Evolutionary conservation across 30 jellyfish, hydroid and myxozoan species (phyloP), one percentile per base, ranked within the genome.

Genomic region (Aurelia sp.): DNA sequence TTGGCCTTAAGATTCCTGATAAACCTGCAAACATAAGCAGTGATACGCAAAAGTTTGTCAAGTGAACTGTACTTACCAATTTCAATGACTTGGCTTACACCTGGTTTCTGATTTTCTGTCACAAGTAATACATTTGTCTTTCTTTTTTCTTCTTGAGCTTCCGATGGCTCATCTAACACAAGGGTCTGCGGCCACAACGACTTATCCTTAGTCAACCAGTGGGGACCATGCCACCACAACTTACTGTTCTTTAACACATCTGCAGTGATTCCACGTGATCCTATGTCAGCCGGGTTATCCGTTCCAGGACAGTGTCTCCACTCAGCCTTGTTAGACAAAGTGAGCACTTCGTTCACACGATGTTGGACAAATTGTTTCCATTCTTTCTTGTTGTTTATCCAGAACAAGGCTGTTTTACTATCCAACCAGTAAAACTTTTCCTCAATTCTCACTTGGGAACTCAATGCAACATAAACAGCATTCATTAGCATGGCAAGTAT

Each of bases 211-310:
- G 19, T 40, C 3, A 58, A 47, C 83, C 82, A 77, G 15, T 77
- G 52, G 20, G 83, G 88, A 16, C 63, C 88, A 5, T 77, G 84
- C 88, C 88, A 53, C 88, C 88, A 77, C 23, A 77, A 37, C 40
- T 61, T 44, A 30, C 48, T 13, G 48, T 64, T 23, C 41, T 64
- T 33, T 33, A 55, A 40, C 15, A 11, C 50, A 11, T 20, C 30
- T 3, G 79, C 88, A 4, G 59, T 57, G 20, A 44, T 68, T 57
- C 79, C 88, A 20, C 79, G 16, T 5, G 88, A 77, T 18, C 79
- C 79, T 57, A 61, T 57, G 60, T 85, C 92, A 21, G 95, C 95
- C 11, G 95, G 84, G 84, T 85, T 85, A 13, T 22, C 53, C 50
- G 31, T 64, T 16, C 79, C 82, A 9, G 91, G 55, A 9, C 21